phyloP scores from a whole-genome alignment of 2,113 vertebrate genomes.

The Shinisaurus crocodilurus region DNA sequence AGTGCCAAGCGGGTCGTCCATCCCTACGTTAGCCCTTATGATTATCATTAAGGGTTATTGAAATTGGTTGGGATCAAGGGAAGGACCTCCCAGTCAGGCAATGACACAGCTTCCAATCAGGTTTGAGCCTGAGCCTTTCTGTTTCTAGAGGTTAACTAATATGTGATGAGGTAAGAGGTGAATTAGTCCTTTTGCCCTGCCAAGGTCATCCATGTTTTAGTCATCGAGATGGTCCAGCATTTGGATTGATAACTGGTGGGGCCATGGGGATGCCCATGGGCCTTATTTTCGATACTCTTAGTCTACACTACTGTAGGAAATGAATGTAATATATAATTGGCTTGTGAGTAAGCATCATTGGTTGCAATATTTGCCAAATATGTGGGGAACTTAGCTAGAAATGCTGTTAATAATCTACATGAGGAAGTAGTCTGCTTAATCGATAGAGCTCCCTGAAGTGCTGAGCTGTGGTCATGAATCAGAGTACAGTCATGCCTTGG shows the following conservation, averaged over 20 bases:
- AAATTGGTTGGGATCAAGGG: too few relatives aligned
- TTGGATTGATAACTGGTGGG: neutral
- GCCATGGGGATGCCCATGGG: neutral
- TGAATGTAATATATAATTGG: neutral
- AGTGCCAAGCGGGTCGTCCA: too few relatives aligned
- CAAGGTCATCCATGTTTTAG: neutral
- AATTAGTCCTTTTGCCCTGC: neutral
- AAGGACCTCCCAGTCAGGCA: too few relatives aligned
- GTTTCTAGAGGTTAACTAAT: too few relatives aligned
- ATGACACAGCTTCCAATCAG: too few relatives aligned
- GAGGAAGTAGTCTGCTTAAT: neutral
- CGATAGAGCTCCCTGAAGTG: neutral
- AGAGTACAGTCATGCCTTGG: too few relatives aligned
- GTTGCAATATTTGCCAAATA: neutral
- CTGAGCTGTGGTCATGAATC: neutral
- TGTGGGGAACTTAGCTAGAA: neutral
- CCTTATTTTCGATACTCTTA: neutral
- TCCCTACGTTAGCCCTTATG: too few relatives aligned
- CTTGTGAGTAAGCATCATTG: neutral
- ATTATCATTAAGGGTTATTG: too few relatives aligned
- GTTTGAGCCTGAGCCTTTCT: too few relatives aligned
- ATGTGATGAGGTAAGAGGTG: too few relatives aligned
- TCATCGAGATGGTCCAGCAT: neutral
- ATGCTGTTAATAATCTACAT: neutral
- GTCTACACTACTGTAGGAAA: neutral